Evolutionary conservation across 2,888 invertebrate genomes (phyloP).

Genomic region (Oconnorella tubifera): DNA sequence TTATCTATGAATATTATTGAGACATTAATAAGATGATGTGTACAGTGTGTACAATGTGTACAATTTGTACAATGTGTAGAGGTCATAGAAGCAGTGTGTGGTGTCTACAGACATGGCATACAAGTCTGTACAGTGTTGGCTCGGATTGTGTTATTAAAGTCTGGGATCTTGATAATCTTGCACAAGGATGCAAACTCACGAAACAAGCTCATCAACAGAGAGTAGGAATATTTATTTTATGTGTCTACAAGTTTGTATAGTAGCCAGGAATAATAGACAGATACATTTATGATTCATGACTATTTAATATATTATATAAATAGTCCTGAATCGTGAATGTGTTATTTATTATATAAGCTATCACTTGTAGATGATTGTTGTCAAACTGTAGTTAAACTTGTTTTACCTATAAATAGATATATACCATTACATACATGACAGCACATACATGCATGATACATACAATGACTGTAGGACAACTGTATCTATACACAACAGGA

Average conservation of each 20-base stretch:
- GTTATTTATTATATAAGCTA: background rate
- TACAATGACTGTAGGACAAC: conserved; percentile 37
- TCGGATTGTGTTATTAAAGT: conserved; percentile 46
- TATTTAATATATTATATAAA: background rate
- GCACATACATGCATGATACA: too few relatives aligned
- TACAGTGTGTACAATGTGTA: too few relatives aligned
- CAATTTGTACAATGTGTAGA: too few relatives aligned
- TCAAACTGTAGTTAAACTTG: too few relatives aligned
- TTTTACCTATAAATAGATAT: too few relatives aligned
- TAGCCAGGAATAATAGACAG: background rate
- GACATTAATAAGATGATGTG: too few relatives aligned
- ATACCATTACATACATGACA: too few relatives aligned
- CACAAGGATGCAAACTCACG: conserved; percentile 45
- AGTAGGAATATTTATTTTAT: conserved; percentile 40
- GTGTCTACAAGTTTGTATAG: background rate
- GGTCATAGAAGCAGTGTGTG: conserved; percentile 47
- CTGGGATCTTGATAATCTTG: conserved; percentile 47
- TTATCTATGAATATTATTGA: too few relatives aligned
- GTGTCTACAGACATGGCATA: conserved; percentile 40
- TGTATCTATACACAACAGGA: conserved; percentile 43
- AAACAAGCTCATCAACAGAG: conserved; percentile 43
- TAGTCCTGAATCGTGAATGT: too few relatives aligned
- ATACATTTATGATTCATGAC: background rate
- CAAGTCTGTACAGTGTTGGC: conserved; percentile 44
- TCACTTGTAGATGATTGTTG: too few relatives aligned